A percentile compares a stretch with the other conserved stretches of the same genome.
Evolutionary conservation across 1,140 invertebrate species (phyloP).

Genomic region (Pogonus chalceus): DNA sequence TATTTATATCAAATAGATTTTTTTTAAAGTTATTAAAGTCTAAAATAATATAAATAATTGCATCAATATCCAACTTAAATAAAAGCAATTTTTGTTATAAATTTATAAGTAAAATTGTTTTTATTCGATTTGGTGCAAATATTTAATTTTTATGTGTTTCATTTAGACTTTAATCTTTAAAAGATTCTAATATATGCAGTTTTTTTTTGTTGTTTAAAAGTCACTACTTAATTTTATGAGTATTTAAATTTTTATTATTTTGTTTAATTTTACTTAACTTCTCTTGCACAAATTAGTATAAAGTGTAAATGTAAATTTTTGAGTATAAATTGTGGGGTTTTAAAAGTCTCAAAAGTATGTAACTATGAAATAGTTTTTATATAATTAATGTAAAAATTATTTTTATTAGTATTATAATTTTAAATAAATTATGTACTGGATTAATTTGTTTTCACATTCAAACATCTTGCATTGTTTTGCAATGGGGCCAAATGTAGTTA

Average conservation of each 20-base stretch:
- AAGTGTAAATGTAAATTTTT: constrained; percentile 4
- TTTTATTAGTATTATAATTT: not conserved
- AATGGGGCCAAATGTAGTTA: not conserved
- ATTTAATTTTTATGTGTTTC: no score
- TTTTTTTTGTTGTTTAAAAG: no score
- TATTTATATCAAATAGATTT: no score
- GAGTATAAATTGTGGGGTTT: constrained; percentile 4
- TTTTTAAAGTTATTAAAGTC: no score
- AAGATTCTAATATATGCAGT: no score
- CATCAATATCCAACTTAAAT: no score
- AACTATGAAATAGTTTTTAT: constrained; percentile 6
- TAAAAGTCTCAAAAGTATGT: constrained; percentile 3
- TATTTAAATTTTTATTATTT: not conserved
- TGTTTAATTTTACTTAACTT: constrained; percentile 1
- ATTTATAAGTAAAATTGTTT: no score
- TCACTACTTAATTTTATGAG: constrained; percentile 4
- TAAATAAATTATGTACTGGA: constrained; percentile 4
- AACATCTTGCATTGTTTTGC: not conserved
- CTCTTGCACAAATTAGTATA: constrained; percentile 4
- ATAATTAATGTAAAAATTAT: constrained; percentile 4
- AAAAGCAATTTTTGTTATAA: no score
- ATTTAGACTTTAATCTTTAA: no score
- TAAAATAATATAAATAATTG: no score
- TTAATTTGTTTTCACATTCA: not conserved
- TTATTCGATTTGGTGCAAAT: no score